Conservation (phyloP, 2,888 invertebrate genomes). For the Ypsolopha sequella region DNA sequence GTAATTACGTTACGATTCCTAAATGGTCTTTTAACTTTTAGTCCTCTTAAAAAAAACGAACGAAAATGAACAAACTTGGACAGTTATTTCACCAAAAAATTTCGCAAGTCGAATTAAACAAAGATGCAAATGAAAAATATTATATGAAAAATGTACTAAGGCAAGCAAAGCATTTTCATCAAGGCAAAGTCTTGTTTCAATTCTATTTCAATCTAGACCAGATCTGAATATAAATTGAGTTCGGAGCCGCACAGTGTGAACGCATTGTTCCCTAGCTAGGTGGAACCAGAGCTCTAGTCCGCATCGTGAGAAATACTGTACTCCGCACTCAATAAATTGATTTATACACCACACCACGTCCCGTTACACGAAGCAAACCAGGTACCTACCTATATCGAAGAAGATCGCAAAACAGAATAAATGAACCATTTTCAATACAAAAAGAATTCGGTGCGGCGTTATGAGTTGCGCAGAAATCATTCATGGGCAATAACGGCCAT, state of each 20-base stretch:
- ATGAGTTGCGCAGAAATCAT: slow-evolving; percentile 37
- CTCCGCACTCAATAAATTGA: slow-evolving; percentile 35
- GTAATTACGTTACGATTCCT: no score
- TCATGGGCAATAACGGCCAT: slow-evolving; percentile 58
- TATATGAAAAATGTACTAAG: no score
- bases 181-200: slow-evolving; percentile 46
- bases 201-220: slow-evolving; percentile 31
- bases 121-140: no score
- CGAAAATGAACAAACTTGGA: no score
- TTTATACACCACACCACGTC: slow-evolving; percentile 33
- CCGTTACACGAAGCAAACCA: slow-evolving; percentile 3
- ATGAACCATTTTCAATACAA: slow-evolving; percentile 27
- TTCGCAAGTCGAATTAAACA: no score
- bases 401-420: slow-evolving; percentile 20
- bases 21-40: no score
- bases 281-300: not conserved
- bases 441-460: slow-evolving; percentile 30
- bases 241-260: slow-evolving; percentile 28
- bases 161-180: slow-evolving; percentile 16
- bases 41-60: no score
- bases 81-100: no score
- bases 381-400: not conserved
- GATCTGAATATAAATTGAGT: slow-evolving; percentile 56
- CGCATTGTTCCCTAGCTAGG: slow-evolving; percentile 4
- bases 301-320: not conserved